These are phyloP conservation scores for Oryzias dopingdopingensis DNA, from an alignment of 2,797 vertebrate genomes.

Conservation along the genomic window DNA sequence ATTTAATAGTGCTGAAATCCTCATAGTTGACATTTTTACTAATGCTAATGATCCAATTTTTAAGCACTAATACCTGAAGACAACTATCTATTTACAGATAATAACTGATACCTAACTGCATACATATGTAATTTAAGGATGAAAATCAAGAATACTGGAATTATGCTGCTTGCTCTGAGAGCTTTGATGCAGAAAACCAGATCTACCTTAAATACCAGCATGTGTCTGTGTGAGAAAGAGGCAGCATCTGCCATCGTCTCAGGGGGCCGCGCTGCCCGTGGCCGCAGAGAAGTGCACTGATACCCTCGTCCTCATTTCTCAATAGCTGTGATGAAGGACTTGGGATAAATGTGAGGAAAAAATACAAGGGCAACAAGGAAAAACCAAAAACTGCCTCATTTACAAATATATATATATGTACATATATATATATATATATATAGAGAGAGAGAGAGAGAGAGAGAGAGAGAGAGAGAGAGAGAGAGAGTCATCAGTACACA, in stretches of 20 bases:
- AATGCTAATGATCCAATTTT: background rate
- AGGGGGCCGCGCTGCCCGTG: slow-evolving; percentile 36
- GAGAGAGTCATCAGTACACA: too few species aligned
- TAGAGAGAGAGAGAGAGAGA: too few species aligned
- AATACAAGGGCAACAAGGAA: background rate
- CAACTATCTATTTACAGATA: background rate
- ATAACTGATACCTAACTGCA: too few species aligned
- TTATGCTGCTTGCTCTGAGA: background rate
- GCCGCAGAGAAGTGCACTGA: slow-evolving; percentile 16
- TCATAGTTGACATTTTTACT: background rate
- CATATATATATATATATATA: too few species aligned
- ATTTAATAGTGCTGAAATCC: too few species aligned
- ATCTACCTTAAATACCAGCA: slow-evolving; percentile 55
- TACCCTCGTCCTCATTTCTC: background rate
- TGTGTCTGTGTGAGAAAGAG: slow-evolving; percentile 31
- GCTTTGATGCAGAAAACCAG: background rate
- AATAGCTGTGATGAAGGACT: slow-evolving; percentile 1
- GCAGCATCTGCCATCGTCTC: slow-evolving; percentile 59
- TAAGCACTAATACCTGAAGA: background rate
- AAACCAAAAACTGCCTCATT: background rate
- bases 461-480: too few species aligned
- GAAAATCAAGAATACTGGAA: background rate
- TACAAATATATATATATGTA: too few species aligned
- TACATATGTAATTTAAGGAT: too few species aligned
- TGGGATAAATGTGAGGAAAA: background rate